Evolutionary conservation across 2,888 invertebrate genomes (phyloP), one percentile per base, ranked within the genome.

Genomic region (Caenorhabditis doughertyi): DNA sequence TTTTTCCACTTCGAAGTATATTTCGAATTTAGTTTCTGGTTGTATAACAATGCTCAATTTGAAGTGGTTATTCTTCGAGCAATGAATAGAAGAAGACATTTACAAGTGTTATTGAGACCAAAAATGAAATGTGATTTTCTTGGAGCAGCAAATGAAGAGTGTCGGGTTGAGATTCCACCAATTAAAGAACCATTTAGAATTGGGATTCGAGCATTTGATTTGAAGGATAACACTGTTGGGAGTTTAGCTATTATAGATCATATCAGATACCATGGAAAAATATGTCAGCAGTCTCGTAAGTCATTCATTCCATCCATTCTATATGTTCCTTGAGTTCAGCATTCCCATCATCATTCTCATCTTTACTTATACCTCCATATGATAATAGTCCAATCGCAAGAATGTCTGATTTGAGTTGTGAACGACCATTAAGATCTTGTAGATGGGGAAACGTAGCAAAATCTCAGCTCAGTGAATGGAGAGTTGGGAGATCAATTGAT

Each of bases 21-120:
- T n/a, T n/a, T n/a, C n/a, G n/a, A n/a, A n/a, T n/a, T n/a, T 79
- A 91, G 90, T 35, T 91, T 89, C 60, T 91, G 91, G 91, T 85
- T 91, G 9, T 91, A 91, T 83, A 91, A 91, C 65, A 82, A 86
- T 27, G 91, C 91, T 2, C 87, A 89, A 58, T 64, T 91, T 3
- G 91, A 91, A 84, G 90, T 91, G 3, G 65, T 91, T 3, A 73
- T 91, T 21, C 84, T 91, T 32, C 83, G 84, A 53, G 83, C 88
- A 1, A 84, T 83, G 72, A 85, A 83, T 60, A 67, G 88, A 39
- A 80, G 88, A 70, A 56, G 84, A 27, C 89, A 89, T 82, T 81
- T 91, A 21, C 76, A 86, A 83, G 85, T 85, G n/a, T 44, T 88
- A 27, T 51, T 77, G 16, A 80, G 90, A 11, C 89, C 90, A 9